phyloP scores from a whole-genome alignment of 2,113 vertebrate species.

The Neolamprologus longior region DNA sequence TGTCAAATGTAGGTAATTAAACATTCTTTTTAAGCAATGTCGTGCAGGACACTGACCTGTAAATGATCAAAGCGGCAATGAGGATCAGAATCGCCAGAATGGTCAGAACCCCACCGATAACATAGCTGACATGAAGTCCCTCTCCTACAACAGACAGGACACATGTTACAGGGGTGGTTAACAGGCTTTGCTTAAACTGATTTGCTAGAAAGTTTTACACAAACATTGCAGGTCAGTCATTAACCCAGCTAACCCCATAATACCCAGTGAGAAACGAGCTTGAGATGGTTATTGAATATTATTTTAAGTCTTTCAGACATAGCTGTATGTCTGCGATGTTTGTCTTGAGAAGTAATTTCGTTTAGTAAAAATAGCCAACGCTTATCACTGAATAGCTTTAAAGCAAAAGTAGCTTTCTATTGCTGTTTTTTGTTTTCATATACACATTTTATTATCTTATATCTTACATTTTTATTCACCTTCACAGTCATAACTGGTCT shows the following conservation, averaged over 20 bases:
- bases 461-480: neutral
- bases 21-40: neutral
- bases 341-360: neutral
- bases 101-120: constrained; percentile 88
- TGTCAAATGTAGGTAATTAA: neutral
- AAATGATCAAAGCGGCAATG: constrained; percentile 86
- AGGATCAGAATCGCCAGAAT: constrained; percentile 86
- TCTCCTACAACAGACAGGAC: constrained; percentile 71
- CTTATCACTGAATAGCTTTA: neutral
- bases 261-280: neutral
- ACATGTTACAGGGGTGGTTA: neutral
- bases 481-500: neutral
- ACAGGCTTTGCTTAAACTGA: neutral
- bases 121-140: constrained; percentile 89
- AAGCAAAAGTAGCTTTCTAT: neutral
- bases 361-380: neutral
- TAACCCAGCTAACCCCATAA: neutral
- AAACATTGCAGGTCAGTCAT: neutral
- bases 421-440: neutral
- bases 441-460: no score
- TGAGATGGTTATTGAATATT: neutral
- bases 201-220: neutral
- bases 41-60: constrained; percentile 73
- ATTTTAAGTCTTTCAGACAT: neutral
- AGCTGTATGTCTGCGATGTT: neutral